phyloP scores from a whole-genome alignment of 1,140 invertebrate species.

The Lasioglossum albipes region DNA sequence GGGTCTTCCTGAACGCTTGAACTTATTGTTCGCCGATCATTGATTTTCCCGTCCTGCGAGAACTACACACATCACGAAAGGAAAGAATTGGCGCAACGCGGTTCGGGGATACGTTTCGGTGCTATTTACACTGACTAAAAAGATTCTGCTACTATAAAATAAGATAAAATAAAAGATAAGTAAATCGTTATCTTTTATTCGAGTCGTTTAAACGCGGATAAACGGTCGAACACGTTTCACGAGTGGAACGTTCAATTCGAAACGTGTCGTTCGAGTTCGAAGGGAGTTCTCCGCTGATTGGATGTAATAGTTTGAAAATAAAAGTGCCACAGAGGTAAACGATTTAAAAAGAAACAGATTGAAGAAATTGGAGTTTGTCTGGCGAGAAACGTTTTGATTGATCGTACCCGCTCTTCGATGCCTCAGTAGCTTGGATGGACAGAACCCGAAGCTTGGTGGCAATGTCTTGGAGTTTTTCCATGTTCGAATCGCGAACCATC shows the following conservation, averaged over 20 bases:
- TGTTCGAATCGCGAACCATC: constrained; percentile 69
- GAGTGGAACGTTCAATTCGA: background rate
- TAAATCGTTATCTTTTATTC: background rate
- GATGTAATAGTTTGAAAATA: background rate
- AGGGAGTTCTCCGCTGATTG: background rate
- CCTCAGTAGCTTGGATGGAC: constrained; percentile 76
- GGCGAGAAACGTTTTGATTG: background rate
- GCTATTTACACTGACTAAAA: background rate
- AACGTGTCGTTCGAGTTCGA: background rate
- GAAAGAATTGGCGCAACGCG: background rate
- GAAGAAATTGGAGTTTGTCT: background rate
- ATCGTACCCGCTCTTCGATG: constrained; percentile 76
- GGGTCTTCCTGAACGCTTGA: background rate
- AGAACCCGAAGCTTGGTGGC: constrained; percentile 85
- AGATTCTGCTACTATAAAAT: too few species aligned
- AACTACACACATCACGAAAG: background rate
- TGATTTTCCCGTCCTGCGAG: background rate
- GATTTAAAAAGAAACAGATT: too few species aligned
- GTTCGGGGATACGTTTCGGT: background rate
- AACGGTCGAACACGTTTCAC: background rate
- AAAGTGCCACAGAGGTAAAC: background rate
- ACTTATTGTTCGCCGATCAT: background rate
- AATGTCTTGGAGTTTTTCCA: constrained; percentile 82
- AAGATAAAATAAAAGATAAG: too few species aligned
- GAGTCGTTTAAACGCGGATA: background rate